Percentiles rank a stretch among this genome's conserved stretches.
Conservation (phyloP, 2,888 invertebrate genomes). For the Resseliella maxima region DNA sequence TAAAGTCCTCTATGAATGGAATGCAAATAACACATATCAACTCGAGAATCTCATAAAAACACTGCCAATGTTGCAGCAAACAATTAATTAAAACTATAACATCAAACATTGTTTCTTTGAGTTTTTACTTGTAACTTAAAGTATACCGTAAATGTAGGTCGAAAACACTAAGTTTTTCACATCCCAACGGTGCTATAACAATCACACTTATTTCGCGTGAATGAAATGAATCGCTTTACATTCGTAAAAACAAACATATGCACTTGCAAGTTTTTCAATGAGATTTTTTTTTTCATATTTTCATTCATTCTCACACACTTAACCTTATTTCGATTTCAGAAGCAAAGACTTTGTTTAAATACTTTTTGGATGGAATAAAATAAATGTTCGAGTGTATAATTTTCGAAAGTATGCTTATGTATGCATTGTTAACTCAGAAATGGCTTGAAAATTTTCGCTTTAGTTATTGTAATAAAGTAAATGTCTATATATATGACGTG, state of each 20-base stretch:
- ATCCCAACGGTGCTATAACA: conserved; percentile 10
- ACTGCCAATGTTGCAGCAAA: not conserved
- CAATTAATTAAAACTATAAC: conserved; percentile 49
- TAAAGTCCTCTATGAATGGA: not conserved
- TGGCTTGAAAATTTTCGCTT: too few relatives aligned
- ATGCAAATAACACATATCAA: not conserved
- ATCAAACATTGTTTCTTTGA: not conserved
- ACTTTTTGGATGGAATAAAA: too few relatives aligned
- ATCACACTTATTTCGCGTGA: not conserved
- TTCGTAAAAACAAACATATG: not conserved
- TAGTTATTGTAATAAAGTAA: too few relatives aligned
- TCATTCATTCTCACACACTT: not conserved
- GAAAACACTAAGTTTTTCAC: not conserved
- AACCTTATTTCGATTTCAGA: not conserved
- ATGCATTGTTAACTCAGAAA: too few relatives aligned
- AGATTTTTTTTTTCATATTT: not conserved
- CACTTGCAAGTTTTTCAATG: not conserved
- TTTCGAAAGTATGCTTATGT: too few relatives aligned
- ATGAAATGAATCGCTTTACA: not conserved
- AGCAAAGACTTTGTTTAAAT: too few relatives aligned
- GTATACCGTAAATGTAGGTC: not conserved
- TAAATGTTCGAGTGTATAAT: too few relatives aligned
- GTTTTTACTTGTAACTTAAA: not conserved
- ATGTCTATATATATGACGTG: too few relatives aligned
- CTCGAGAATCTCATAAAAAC: not conserved